Base-by-base conservation (phyloP, 2,113 vertebrate species). In the Irena cyanogastra region DNA sequence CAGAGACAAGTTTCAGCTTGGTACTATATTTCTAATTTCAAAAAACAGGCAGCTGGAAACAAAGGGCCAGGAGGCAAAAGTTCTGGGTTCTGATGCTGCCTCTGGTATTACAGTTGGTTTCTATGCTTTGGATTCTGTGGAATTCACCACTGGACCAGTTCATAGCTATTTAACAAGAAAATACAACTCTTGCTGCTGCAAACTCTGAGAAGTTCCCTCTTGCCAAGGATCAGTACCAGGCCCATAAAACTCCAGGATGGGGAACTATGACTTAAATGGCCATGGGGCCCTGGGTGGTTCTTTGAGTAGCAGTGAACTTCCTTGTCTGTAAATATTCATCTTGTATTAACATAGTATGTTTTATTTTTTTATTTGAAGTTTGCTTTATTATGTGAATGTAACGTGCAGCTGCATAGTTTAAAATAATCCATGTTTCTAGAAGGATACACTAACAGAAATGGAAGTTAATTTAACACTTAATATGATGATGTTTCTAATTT, bases 391-490 rank as follows among this genome's bases (percentile, higher is more conserved):
- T 42, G 33, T 64, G 50, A 91, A 64, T 42, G n/a, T 79, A 95
- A 91, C 8, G 7, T 76, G 47, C 74, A 61, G 21, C 59, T 83
- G 39, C 87, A 84, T 42, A 68, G 26, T 74, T 89, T n/a, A 89
- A 95, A 92, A 78, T 16, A 77, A 74, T 61, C 33, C 6, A 6
- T 88, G 41, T 60, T 77, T 87, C 92, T 80, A 75, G 52, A 95
- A 95, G 88, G 53, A 23, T 88, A 79, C 72, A 69, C 41, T 82
- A 71, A 78, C n/a, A 89, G 60, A 56, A 94, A 28, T 45, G 26
- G 41, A 78, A 65, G 14, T 63, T 93, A 93, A 97, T 91, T 95
- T 97, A 97, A 94, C 49, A 81, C 41, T 83, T 96, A 84, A 44
- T 57, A 61, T 86, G 78, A 90, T 87, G 49, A 63, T 87, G 20